phyloP scores from a whole-genome alignment of 1,140 invertebrate genomes.

The Ruditapes philippinarum region DNA sequence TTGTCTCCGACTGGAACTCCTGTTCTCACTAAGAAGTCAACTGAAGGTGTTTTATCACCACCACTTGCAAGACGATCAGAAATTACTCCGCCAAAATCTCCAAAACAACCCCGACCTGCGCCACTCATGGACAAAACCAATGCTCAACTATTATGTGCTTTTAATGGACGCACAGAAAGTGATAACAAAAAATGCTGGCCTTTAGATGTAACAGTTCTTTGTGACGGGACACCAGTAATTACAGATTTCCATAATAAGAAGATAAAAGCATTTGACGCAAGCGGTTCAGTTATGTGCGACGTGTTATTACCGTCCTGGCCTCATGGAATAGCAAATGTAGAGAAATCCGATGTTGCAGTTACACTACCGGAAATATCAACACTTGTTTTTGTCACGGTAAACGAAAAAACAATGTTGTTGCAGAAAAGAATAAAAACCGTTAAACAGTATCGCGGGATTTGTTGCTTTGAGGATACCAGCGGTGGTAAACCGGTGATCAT shows the following conservation, averaged over 20 bases:
- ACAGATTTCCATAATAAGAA: constrained; percentile 78
- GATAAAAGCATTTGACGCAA: constrained; percentile 75
- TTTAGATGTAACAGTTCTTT: constrained; percentile 73
- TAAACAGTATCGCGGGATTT: constrained; percentile 76
- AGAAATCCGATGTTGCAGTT: constrained; percentile 72
- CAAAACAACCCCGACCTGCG: constrained; percentile 57
- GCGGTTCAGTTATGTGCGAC: constrained; percentile 70
- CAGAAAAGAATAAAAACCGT: constrained; percentile 73
- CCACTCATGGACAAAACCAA: constrained; percentile 62
- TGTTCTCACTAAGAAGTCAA: not conserved
- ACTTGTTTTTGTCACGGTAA: constrained; percentile 70
- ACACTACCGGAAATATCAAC: constrained; percentile 76
- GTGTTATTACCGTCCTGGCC: constrained; percentile 74
- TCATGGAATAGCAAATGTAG: constrained; percentile 74
- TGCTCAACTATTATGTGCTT: constrained; percentile 69
- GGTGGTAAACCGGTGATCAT: constrained; percentile 69
- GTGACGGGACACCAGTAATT: constrained; percentile 75
- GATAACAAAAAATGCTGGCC: constrained; percentile 79
- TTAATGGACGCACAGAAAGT: constrained; percentile 75
- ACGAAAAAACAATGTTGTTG: constrained; percentile 70
- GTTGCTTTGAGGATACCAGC: constrained; percentile 65
- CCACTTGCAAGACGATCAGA: constrained; percentile 42
- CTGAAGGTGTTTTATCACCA: constrained; percentile 56
- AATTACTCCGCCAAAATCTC: constrained; percentile 59
- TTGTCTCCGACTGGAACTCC: not conserved